Percentiles rank a stretch among this genome's conserved stretches.
These are phyloP conservation scores for Conops quadrifasciatus DNA, from an alignment of 2,888 invertebrate species.

Conservation along the genomic window DNA sequence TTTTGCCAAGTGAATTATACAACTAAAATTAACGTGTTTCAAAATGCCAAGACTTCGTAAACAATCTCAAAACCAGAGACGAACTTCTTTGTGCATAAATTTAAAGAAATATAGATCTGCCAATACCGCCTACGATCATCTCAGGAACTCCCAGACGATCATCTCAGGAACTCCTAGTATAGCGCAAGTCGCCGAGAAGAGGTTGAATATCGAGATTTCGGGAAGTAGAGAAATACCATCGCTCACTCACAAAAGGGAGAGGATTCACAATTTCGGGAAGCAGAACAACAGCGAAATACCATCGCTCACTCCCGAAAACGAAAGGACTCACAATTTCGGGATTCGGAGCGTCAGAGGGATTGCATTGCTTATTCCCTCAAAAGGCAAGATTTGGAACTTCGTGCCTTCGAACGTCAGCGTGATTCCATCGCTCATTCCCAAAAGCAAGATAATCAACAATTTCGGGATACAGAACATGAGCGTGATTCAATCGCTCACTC, in stretches of 20 bases:
- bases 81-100: neutral
- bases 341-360: neutral
- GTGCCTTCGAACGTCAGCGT: neutral
- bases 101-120: neutral
- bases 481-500: too few relatives aligned
- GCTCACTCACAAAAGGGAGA: neutral
- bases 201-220: neutral
- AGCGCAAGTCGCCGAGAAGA: neutral
- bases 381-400: neutral
- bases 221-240: neutral
- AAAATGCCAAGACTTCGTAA: too few relatives aligned
- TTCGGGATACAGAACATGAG: neutral
- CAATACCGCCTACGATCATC: neutral
- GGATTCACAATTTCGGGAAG: neutral
- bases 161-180: neutral
- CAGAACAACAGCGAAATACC: neutral
- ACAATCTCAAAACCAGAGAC: neutral
- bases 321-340: neutral
- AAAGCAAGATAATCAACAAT: neutral
- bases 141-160: neutral
- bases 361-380: neutral
- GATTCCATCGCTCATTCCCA: neutral
- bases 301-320: neutral
- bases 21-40: too few relatives aligned
- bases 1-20: too few relatives aligned